A percentile compares a stretch with the other conserved stretches of the same genome.
Conservation (phyloP, 2,888 invertebrate species). For the Dasysyrphus albostriatus region DNA sequence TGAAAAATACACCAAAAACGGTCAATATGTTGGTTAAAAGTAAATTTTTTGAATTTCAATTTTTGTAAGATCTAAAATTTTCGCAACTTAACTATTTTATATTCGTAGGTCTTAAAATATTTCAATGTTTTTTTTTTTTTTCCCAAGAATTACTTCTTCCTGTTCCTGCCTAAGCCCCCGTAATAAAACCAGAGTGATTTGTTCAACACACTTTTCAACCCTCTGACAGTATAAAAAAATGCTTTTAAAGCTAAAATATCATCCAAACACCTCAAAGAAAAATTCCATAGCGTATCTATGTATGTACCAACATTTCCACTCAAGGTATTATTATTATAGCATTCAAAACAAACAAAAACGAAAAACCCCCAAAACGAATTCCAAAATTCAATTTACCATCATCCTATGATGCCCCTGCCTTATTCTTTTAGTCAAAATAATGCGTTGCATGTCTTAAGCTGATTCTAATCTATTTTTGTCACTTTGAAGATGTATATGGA, state of each 20-base stretch:
- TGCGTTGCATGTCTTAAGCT: conserved; percentile 67
- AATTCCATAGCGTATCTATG: background rate
- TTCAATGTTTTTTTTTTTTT: background rate
- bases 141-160: too few species aligned
- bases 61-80: too few species aligned
- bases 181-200: background rate
- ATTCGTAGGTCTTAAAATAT: background rate
- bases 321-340: background rate
- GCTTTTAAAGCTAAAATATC: conserved; percentile 30
- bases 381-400: conserved; percentile 66
- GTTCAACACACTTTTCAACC: conserved; percentile 12
- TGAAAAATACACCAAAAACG: too few species aligned
- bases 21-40: too few species aligned
- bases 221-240: background rate
- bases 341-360: conserved; percentile 19
- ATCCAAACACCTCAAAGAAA: conserved; percentile 28
- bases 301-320: background rate
- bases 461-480: conserved; percentile 74
- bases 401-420: conserved; percentile 2
- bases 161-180: background rate
- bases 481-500: conserved; percentile 64
- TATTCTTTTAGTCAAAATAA: conserved; percentile 27
- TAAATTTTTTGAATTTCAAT: too few species aligned
- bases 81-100: too few species aligned
- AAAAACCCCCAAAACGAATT: conserved; percentile 41